These are phyloP conservation scores for Harpagoxenus sublaevis DNA, from an alignment of 2,888 invertebrate species.

Conservation along the genomic window DNA sequence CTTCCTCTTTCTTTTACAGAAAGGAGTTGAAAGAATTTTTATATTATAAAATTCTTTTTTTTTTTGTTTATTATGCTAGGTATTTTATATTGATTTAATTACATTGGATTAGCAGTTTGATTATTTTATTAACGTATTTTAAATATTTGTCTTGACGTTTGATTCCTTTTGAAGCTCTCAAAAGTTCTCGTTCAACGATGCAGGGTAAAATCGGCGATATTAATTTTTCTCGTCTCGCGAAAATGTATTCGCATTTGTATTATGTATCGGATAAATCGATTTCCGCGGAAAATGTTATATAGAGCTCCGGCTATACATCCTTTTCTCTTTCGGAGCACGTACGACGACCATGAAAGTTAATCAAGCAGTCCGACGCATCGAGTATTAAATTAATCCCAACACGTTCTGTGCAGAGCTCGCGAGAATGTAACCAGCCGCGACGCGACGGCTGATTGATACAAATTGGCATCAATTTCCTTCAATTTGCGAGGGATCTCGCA, in stretches of 20 bases:
- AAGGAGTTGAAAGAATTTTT: not conserved
- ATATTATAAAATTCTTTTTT: not conserved
- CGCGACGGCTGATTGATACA: slow-evolving; percentile 75
- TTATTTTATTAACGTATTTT: not conserved
- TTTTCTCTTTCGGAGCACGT: slow-evolving; percentile 55
- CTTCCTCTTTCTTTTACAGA: not conserved
- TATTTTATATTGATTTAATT: not conserved
- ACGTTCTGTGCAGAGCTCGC: slow-evolving; percentile 60
- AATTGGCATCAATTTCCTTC: slow-evolving; percentile 80
- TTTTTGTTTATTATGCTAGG: not conserved
- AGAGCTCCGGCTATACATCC: slow-evolving; percentile 13
- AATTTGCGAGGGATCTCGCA: slow-evolving; percentile 69
- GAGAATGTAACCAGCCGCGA: slow-evolving; percentile 65
- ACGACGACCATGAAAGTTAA: slow-evolving; percentile 74
- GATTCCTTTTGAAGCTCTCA: not conserved
- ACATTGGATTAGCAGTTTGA: not conserved
- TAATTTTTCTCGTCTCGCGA: slow-evolving; percentile 4
- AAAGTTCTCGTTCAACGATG: not conserved
- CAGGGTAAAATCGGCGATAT: not conserved
- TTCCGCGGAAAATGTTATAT: not conserved
- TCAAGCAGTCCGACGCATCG: slow-evolving; percentile 70
- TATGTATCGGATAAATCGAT: not conserved
- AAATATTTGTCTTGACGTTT: not conserved
- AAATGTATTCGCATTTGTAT: not conserved
- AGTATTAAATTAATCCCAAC: slow-evolving; percentile 73